A percentile compares a stretch with the other conserved stretches of the same genome.
Evolutionary conservation across 2,888 invertebrate species (phyloP).

Genomic region (Lasius fuliginosus): DNA sequence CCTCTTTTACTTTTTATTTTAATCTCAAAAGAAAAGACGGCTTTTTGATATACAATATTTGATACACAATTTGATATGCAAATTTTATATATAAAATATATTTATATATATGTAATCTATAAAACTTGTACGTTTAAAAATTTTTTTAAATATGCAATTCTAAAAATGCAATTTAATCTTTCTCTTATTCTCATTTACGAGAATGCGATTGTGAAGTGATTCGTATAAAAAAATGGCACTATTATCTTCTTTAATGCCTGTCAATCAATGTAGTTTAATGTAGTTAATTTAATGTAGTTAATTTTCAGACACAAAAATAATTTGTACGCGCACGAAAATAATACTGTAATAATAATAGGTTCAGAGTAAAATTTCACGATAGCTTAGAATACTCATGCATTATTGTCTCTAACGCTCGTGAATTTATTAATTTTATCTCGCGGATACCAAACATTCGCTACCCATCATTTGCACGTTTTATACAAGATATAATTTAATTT

Average conservation of each 20-base stretch:
- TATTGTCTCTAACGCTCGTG: conserved; percentile 21
- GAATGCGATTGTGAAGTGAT: conserved; percentile 24
- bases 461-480: conserved; percentile 6
- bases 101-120: neutral
- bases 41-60: neutral
- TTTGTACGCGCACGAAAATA: conserved; percentile 12
- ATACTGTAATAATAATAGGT: conserved; percentile 23
- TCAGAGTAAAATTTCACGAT: conserved; percentile 18
- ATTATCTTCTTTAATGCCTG: conserved; percentile 9
- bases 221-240: conserved; percentile 13
- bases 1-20: neutral
- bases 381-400: conserved; percentile 7
- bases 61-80: neutral
- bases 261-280: conserved; percentile 39
- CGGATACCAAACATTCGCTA: conserved; percentile 32
- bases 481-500: conserved; percentile 53
- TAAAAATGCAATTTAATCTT: neutral
- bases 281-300: conserved; percentile 34
- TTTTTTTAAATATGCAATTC: no score
- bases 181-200: conserved; percentile 15
- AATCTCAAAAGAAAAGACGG: neutral
- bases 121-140: neutral
- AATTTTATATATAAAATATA: neutral
- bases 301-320: conserved; percentile 2
- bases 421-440: conserved; percentile 34